Conservation (phyloP, 2,888 invertebrate genomes). For the Perithous albicinctus region DNA sequence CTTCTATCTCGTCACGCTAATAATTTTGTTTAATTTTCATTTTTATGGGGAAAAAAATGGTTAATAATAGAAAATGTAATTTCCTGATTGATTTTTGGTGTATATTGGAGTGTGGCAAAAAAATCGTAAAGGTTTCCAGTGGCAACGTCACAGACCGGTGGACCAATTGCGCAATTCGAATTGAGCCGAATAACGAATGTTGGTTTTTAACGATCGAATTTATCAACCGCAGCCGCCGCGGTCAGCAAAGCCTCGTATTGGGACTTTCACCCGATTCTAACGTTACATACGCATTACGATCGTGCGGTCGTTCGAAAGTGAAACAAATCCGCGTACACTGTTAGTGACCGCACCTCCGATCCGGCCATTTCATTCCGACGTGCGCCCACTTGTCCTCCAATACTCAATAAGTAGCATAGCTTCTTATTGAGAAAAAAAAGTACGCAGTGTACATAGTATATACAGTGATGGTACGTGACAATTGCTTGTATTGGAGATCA, state of each 20-base stretch:
- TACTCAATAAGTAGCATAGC: not conserved
- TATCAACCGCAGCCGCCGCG: slow-evolving; percentile 52
- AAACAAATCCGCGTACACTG: slow-evolving; percentile 74
- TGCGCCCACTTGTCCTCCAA: slow-evolving; percentile 13
- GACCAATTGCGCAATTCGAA: not conserved
- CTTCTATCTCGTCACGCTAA: not conserved
- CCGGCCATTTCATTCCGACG: slow-evolving; percentile 15
- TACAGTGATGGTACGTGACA: not conserved
- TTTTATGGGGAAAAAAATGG: not conserved
- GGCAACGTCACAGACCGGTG: not conserved
- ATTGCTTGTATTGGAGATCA: not conserved
- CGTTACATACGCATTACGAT: slow-evolving; percentile 76
- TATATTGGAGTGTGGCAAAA: no score
- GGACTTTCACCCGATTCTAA: slow-evolving; percentile 79
- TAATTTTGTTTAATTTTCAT: not conserved
- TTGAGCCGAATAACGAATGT: slow-evolving; percentile 76
- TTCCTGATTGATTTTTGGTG: not conserved
- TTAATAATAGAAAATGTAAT: not conserved
- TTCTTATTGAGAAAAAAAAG: not conserved
- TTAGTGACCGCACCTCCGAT: slow-evolving; percentile 57
- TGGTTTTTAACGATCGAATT: slow-evolving; percentile 76
- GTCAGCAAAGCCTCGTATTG: slow-evolving; percentile 44
- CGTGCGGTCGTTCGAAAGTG: slow-evolving; percentile 77
- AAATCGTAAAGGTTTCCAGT: not conserved
- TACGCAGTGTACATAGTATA: not conserved